Evolutionary conservation across 2,113 vertebrate genomes (phyloP).

Genomic region (Erpornis zantholeuca): DNA sequence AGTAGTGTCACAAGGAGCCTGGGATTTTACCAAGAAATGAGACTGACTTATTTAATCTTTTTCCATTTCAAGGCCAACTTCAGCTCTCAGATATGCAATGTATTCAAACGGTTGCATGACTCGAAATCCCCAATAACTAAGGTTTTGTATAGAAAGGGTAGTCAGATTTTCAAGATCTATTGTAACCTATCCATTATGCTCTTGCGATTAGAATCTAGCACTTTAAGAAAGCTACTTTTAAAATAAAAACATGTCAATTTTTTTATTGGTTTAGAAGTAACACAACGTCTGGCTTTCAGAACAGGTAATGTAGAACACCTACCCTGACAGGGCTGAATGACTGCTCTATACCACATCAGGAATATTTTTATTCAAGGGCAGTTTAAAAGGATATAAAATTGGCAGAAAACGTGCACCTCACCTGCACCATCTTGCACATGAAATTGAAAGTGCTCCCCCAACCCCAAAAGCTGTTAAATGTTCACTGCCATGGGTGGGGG

Average conservation of each 20-base stretch:
- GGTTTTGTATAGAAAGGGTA: neutral
- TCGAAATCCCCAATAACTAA: neutral
- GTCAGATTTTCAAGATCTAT: neutral
- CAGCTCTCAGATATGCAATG: neutral
- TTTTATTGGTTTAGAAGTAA: conserved; percentile 1
- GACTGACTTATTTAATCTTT: neutral
- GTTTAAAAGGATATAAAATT: neutral
- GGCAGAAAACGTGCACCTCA: neutral
- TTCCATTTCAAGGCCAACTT: conserved; percentile 11
- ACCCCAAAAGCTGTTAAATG: neutral
- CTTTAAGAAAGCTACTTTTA: neutral
- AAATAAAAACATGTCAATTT: neutral
- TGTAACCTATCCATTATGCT: neutral
- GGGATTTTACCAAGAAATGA: neutral
- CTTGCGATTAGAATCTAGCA: neutral
- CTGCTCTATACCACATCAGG: neutral
- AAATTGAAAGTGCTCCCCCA: neutral
- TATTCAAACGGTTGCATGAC: neutral
- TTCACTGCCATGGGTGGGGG: neutral
- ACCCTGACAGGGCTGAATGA: neutral
- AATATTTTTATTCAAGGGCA: neutral
- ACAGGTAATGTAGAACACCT: neutral
- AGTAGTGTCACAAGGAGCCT: neutral
- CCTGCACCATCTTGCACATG: neutral
- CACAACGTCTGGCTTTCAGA: neutral